Base-by-base conservation (phyloP, 2,888 invertebrate genomes). In the Baronia brevicornis region DNA sequence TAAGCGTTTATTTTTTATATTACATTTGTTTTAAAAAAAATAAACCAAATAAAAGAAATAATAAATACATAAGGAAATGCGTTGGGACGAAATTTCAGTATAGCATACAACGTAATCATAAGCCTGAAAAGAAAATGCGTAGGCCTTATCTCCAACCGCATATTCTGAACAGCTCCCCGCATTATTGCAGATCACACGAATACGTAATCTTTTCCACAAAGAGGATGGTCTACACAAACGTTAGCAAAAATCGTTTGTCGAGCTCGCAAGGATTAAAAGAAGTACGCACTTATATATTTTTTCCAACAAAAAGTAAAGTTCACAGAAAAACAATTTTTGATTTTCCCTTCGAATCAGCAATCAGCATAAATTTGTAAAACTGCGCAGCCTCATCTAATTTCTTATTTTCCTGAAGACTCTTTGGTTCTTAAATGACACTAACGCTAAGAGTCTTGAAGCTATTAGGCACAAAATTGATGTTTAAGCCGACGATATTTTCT, bases 361-460 rank as follows among this genome's bases (percentile, higher is more conserved):
- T 44, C 39, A 38, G 20, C 41, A 36, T 44, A 38, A 40, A 42
- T 44, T 41, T 41, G 36, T 33, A 38, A 30, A 18, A 26, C 3
- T 6, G 4, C 7, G 4, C 3, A 37, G 28, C 31, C 36, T 39
- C 30, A 23, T 32, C 31, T 35, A 37, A 35, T 41, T 38, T 39
- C 32, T 36, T 30, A 41, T 27, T 17, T 36, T 35, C 33, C 30
- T 33, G 33, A 33, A 31, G 23, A 32, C 31, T 25, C 28, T 9
- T 14, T 11, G 30, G 26, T 31, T 17, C 31, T n/a, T 20, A 17
- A 23, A 11, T 29, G 29, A 30, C 23, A 36, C 29, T 35, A 21
- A 20, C 5, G 21, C 17, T 27, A 22, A 33, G 9, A 21, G 27
- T 6, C 27, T 26, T 15, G 10, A 10, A 3, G 11, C 19, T 26